Percentiles rank a stretch among this genome's conserved stretches.
These are phyloP conservation scores for Drosophila nasuta DNA, from an alignment of 1,140 invertebrate species.

Conservation along the genomic window DNA sequence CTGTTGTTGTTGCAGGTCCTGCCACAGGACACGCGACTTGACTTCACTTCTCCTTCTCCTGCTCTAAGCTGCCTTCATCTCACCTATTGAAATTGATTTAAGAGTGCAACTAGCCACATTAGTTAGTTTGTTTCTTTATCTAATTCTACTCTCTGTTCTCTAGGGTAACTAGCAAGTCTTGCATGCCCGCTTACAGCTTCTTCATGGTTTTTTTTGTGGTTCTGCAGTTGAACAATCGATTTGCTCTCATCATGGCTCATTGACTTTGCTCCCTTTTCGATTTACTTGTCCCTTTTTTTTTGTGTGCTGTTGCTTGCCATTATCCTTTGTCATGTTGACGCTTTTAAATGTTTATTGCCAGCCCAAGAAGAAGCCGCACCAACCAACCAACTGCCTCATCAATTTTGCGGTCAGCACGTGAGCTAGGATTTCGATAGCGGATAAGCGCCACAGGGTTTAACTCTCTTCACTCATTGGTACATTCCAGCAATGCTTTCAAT, in stretches of 20 bases:
- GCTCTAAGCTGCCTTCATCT: conserved; percentile 39
- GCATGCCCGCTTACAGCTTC: conserved; percentile 49
- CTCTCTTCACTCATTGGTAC: no score
- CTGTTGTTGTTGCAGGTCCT: background rate
- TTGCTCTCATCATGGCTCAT: conserved; percentile 75
- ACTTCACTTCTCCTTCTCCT: background rate
- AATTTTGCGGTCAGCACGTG: conserved; percentile 62
- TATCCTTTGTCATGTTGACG: conserved; percentile 66
- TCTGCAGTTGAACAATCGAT: conserved; percentile 74
- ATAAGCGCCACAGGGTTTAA: background rate
- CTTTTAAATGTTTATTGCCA: conserved; percentile 69
- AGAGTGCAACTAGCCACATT: background rate
- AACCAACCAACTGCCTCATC: conserved; percentile 51
- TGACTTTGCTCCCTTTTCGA: conserved; percentile 51
- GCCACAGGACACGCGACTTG: conserved; percentile 9
- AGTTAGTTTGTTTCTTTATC: background rate
- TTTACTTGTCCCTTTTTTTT: conserved; percentile 11
- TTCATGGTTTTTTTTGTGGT: conserved; percentile 42
- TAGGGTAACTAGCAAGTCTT: conserved; percentile 1
- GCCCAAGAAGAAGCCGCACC: conserved; percentile 2
- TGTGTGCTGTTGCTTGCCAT: background rate
- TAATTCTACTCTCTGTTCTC: no score
- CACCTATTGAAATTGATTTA: conserved; percentile 66
- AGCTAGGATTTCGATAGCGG: conserved; percentile 8
- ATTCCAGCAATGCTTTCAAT: no score